phyloP scores from a whole-genome alignment of 2,888 invertebrate species.

The Poecilobothrus nobilitatus region DNA sequence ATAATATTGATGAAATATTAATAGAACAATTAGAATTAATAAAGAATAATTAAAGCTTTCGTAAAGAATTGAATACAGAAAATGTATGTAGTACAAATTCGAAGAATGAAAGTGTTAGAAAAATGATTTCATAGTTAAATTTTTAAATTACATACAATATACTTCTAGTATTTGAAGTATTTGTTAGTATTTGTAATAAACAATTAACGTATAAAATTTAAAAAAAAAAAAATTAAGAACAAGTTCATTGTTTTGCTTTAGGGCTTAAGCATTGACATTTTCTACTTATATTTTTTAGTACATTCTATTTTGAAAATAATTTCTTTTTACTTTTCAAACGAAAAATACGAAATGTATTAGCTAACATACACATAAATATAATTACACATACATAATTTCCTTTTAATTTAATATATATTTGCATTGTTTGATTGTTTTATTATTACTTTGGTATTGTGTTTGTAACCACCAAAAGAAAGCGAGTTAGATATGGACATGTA shows the following conservation, averaged over 20 bases:
- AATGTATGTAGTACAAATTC: constrained; percentile 12
- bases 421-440: constrained; percentile 1
- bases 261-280: not conserved
- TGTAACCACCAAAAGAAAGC: too few relatives aligned
- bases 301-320: not conserved
- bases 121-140: constrained; percentile 30
- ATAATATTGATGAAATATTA: constrained; percentile 30
- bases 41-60: not conserved
- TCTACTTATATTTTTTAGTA: not conserved
- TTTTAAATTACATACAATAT: constrained; percentile 15
- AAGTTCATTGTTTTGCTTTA: not conserved
- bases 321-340: not conserved
- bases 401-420: not conserved
- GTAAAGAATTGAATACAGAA: constrained; percentile 15
- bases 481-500: too few relatives aligned
- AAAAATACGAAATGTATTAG: not conserved
- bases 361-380: not conserved
- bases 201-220: too few relatives aligned
- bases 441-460: too few relatives aligned
- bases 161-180: too few relatives aligned
- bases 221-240: too few relatives aligned
- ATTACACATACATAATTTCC: not conserved
- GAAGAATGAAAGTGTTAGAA: constrained; percentile 29
- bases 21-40: constrained; percentile 18
- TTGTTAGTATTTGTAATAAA: too few relatives aligned